Conservation (phyloP, 2,888 invertebrate genomes). For the Resseliella maxima region DNA sequence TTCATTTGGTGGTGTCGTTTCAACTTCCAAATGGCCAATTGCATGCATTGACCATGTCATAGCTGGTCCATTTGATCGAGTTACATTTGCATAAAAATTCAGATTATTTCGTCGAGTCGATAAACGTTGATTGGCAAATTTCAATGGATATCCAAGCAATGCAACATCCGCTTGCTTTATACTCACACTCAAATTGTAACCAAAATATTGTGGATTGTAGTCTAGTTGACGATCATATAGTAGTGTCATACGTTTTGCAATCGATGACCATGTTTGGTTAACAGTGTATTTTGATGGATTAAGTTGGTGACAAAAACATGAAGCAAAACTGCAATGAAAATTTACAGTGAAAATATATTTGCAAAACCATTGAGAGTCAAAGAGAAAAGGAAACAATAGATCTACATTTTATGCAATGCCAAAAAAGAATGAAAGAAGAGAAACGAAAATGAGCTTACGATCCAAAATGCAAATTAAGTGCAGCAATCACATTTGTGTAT, state of each 20-base stretch:
- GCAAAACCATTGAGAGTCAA: neutral
- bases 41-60: constrained; percentile 76
- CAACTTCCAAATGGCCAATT: constrained; percentile 69
- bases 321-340: constrained; percentile 58
- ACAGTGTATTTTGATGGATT: constrained; percentile 26
- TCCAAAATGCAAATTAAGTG: constrained; percentile 71
- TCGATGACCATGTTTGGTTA: constrained; percentile 63
- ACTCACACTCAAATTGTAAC: constrained; percentile 66
- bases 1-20: constrained; percentile 67
- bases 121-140: constrained; percentile 69
- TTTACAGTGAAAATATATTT: too few relatives aligned
- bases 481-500: constrained; percentile 72
- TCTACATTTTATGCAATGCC: neutral
- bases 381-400: neutral
- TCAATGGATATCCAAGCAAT: constrained; percentile 71
- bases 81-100: constrained; percentile 70
- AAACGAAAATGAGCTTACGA: constrained; percentile 66
- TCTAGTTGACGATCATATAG: constrained; percentile 69
- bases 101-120: constrained; percentile 70
- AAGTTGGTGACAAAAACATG: constrained; percentile 57
- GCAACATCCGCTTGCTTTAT: constrained; percentile 74
- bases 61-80: constrained; percentile 70
- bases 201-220: constrained; percentile 72
- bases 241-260: constrained; percentile 70
- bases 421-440: neutral